Evolutionary conservation across 2,797 vertebrate genomes (phyloP), one percentile per base, ranked within the genome.

Genomic region (Enteromius fasciolatus): DNA sequence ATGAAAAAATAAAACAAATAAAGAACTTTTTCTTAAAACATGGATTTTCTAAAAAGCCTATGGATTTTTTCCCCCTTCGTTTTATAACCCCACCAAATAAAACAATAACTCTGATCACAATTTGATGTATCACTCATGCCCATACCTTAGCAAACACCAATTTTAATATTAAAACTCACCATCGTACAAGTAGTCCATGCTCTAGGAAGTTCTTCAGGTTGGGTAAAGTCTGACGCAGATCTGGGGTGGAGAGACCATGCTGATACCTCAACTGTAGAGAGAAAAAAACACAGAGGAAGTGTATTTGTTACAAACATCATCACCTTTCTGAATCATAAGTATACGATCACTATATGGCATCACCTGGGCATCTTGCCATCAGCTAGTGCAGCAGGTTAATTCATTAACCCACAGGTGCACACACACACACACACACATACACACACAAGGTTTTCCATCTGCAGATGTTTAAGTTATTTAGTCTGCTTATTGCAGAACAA

Each of bases 131-230:
- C 3, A 6, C 11, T 52, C 17, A 31, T 20, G 25, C 11, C 46
- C 46, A 33, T 36, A 50, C 20, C 1, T 50, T 23, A 59, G 15
- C 14, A 39, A 57, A 33, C 23, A 57, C 28, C 23, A 59, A 9
- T 14, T 76, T 5, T 14, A 66, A 59, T 44, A n/a, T 12, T 64
- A 28, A 3, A 73, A 93, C 96, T 96, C 89, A 99, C 98, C 97
- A 99, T 93, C 96, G 93, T 88, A 99, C 96, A 94, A 99, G 94
- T 36, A 99, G 94, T 68, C 97, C 98, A 10, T 98, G 96, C 80
- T 99, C 98, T 93, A 99, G 93, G 89, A 99, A 99, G 93, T 95
- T 96, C 94, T 98, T 99, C 92, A 99, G 93, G 92, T 99, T 99
- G 74, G 97, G 97, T 84, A 99, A 95, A n/a, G 98, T 99, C 91